Conservation (phyloP, 92 coral and sea anemone genomes). For the Zoanthus solanderi region DNA sequence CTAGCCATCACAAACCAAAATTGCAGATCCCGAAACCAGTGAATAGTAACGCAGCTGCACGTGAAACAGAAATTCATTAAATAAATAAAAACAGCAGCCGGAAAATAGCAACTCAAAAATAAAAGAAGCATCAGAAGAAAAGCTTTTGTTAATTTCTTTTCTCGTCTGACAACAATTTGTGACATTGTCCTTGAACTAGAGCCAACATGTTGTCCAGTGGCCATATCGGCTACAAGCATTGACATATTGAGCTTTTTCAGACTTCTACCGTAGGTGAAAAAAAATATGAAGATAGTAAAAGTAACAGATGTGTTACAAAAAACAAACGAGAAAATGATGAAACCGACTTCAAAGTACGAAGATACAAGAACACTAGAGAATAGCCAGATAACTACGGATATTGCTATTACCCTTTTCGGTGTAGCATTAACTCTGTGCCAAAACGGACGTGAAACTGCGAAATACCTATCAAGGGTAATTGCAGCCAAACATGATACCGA, state of each 20-base stretch:
- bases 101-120: conserved; percentile 12
- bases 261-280: conserved; percentile 19
- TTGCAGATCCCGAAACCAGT: conserved; percentile 46
- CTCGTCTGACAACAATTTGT: conserved; percentile 13
- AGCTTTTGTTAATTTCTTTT: conserved; percentile 13
- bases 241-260: conserved; percentile 19
- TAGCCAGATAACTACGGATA: conserved; percentile 26
- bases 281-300: conserved; percentile 20
- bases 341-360: conserved; percentile 24
- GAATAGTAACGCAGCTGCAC: conserved; percentile 31
- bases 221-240: background rate
- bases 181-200: background rate
- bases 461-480: conserved; percentile 34
- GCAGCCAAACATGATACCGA: conserved; percentile 35
- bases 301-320: conserved; percentile 33
- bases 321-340: conserved; percentile 28
- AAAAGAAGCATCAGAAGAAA: conserved; percentile 22
- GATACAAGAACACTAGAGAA: conserved; percentile 6
- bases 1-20: conserved; percentile 34
- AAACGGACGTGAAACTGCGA: conserved; percentile 32
- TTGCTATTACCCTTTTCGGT: conserved; percentile 3
- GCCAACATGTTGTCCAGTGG: conserved; percentile 2
- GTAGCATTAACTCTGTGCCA: conserved; percentile 31
- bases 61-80: conserved; percentile 30
- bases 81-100: conserved; percentile 30